Conservation (phyloP, 2,888 invertebrate genomes). For the Drosophila rellima region DNA sequence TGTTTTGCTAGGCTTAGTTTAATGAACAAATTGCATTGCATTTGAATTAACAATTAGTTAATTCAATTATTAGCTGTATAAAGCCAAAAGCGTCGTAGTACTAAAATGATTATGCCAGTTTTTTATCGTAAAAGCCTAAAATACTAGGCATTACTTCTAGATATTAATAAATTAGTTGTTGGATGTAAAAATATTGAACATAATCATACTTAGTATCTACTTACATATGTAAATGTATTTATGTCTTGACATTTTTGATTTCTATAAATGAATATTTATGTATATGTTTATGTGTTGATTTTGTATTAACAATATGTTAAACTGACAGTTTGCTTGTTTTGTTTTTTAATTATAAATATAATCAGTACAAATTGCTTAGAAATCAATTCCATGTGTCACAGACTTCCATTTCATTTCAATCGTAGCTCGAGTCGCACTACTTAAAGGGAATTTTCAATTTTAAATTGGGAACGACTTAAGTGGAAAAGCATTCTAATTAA, state of each 20-base stretch:
- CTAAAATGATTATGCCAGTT: conserved; percentile 70
- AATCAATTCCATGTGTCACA: conserved; percentile 30
- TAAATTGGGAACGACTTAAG: neutral
- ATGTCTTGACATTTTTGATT: conserved; percentile 45
- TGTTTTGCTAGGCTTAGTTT: conserved; percentile 28
- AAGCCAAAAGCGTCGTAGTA: conserved; percentile 67
- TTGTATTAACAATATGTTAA: conserved; percentile 51
- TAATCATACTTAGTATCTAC: conserved; percentile 56
- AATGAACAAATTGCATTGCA: conserved; percentile 69
- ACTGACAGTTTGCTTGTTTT: conserved; percentile 23
- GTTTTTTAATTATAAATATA: conserved; percentile 55
- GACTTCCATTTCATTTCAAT: conserved; percentile 12
- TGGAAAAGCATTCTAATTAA: neutral
- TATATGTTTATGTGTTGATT: conserved; percentile 44
- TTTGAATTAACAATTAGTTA: conserved; percentile 32
- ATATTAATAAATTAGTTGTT: conserved; percentile 60
- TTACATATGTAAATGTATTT: conserved; percentile 47
- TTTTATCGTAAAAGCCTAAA: conserved; percentile 26
- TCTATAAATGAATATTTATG: conserved; percentile 55
- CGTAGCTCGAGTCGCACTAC: conserved; percentile 5
- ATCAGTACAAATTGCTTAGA: conserved; percentile 73
- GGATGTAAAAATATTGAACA: conserved; percentile 62
- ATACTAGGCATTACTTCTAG: conserved; percentile 18
- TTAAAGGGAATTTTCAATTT: neutral
- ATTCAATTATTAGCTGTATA: conserved; percentile 41